Conservation (phyloP, 2,113 vertebrate species). For the Caretta caretta region DNA sequence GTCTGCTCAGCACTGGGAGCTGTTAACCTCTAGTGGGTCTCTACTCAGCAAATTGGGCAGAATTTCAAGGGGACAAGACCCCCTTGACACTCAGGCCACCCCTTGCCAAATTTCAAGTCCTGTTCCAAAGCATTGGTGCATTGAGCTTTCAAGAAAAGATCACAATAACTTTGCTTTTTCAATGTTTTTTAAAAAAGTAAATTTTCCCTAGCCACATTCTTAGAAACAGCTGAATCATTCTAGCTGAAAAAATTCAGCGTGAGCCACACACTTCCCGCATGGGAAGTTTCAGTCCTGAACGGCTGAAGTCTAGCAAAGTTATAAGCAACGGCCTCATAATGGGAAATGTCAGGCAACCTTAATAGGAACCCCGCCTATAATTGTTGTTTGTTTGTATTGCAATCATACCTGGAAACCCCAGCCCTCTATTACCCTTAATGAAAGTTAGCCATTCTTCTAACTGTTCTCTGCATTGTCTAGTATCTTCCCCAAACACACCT, state of each 20-base stretch:
- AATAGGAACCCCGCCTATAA: neutral
- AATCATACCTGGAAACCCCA: too few species aligned
- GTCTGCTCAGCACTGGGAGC: neutral
- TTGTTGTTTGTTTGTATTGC: neutral
- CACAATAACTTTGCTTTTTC: neutral
- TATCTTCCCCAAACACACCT: neutral
- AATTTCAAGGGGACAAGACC: neutral
- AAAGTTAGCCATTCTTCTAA: neutral
- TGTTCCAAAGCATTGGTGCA: neutral
- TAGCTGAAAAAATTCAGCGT: neutral
- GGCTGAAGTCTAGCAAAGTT: neutral
- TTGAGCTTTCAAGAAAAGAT: neutral
- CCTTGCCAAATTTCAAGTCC: neutral
- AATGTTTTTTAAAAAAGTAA: neutral
- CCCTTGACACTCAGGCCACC: too few species aligned
- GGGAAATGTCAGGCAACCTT: neutral
- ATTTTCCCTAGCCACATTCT: neutral
- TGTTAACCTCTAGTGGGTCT: neutral
- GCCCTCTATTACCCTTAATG: neutral
- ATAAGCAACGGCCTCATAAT: neutral
- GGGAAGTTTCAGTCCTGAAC: neutral
- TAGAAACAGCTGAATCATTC: neutral
- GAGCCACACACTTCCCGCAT: neutral
- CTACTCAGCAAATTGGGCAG: neutral
- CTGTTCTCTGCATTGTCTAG: neutral